These are phyloP conservation scores for Hypothenemus hampei DNA, from an alignment of 1,140 invertebrate species.

Conservation along the genomic window DNA sequence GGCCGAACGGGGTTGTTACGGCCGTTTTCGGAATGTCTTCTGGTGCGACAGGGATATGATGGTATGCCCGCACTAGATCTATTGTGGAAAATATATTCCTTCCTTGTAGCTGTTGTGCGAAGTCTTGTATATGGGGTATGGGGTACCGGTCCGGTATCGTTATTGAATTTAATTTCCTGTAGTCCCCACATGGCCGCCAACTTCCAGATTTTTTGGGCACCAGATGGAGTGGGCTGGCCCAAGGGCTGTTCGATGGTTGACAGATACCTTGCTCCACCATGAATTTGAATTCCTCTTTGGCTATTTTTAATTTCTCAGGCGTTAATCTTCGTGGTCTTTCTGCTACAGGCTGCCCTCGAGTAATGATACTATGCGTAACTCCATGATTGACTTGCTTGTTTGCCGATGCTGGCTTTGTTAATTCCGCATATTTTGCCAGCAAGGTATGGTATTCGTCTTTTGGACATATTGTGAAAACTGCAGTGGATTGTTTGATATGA, in stretches of 20 bases:
- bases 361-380: background rate
- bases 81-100: slow-evolving; percentile 44
- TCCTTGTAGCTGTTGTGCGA: background rate
- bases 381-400: background rate
- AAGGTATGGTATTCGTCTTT: background rate
- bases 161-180: background rate
- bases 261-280: background rate
- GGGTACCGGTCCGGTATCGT: background rate
- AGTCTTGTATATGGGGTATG: background rate
- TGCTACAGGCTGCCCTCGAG: background rate
- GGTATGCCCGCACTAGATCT: slow-evolving; percentile 48
- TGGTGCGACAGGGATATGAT: slow-evolving; percentile 39
- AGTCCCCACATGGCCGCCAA: background rate
- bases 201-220: background rate
- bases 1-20: slow-evolving; percentile 36
- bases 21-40: slow-evolving; percentile 40
- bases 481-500: background rate
- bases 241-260: too few relatives aligned
- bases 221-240: background rate
- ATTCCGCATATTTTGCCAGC: background rate
- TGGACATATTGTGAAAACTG: background rate
- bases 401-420: background rate
- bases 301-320: background rate
- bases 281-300: background rate
- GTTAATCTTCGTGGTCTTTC: background rate